phyloP scores from a whole-genome alignment of 2,113 vertebrate species.

The Semicossyphus pulcher region DNA sequence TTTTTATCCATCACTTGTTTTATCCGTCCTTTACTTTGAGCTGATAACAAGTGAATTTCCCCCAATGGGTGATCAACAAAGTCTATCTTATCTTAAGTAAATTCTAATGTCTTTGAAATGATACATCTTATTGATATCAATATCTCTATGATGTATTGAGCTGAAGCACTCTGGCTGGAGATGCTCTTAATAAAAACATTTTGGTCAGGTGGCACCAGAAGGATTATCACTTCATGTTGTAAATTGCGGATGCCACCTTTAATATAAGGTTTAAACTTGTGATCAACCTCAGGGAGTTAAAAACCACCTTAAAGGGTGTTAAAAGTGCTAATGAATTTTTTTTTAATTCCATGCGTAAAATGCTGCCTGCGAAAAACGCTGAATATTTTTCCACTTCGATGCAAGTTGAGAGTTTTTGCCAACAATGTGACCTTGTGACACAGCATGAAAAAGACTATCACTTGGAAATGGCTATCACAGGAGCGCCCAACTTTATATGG shows the following conservation, averaged over 20 bases:
- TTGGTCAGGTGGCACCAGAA: neutral
- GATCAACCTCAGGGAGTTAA: neutral
- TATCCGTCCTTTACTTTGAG: no score
- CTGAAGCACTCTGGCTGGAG: neutral
- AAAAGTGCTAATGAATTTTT: neutral
- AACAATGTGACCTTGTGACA: neutral
- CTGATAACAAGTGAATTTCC: no score
- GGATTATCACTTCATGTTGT: neutral
- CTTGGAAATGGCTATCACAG: no score
- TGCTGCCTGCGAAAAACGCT: neutral
- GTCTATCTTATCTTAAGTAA: no score
- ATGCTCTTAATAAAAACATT: neutral
- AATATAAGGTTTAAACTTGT: neutral
- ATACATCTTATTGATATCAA: neutral
- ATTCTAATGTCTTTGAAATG: neutral
- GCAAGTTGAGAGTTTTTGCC: neutral
- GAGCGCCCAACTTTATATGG: no score
- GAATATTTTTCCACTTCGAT: slow-evolving; percentile 5
- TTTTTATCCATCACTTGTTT: no score
- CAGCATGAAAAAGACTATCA: no score
- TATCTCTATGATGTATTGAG: neutral
- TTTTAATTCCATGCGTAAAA: neutral
- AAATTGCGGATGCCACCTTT: neutral
- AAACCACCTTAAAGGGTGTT: neutral
- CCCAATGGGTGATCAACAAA: no score